Base-by-base conservation (phyloP, 2,888 invertebrate species). In the Pristionchus japonicus region DNA sequence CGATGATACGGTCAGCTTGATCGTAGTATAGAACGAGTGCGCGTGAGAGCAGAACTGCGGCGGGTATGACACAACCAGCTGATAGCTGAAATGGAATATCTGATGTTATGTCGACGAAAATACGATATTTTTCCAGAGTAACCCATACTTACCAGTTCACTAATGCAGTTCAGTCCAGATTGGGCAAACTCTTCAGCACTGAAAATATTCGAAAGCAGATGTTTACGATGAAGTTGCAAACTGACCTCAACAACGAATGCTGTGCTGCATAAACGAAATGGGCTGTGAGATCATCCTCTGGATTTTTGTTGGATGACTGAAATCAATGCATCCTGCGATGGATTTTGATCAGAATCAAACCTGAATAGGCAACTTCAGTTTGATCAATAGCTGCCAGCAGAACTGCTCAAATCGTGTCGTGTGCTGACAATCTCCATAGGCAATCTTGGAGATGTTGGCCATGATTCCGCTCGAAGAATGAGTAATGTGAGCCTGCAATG, bases 351-450 rank as follows among this genome's bases (percentile, higher is more conserved):
- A 74, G 37, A 40, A 74, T 61, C n/a, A n/a, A 47, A 91, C 92
- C 85, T 89, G 86, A 20, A 88, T 89, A 1, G 90, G 83, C 37
- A 94, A 89, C 88, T 94, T 94, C 77, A 94, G 67, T 47, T 92
- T 91, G 20, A 94, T 88, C 31, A 94, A 89, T 4, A 94, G 88
- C 84, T 94, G 92, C 93, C 93, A 94, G 86, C 94, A 94, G 86
- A 94, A 94, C 61, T 92, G 91, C 61, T 91, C 92, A 87, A 94
- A 94, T 43, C 91, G n/a, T 90, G 31, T 93, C 91, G 80, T 94
- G n/a, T n/a, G 93, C 40, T 91, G 86, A 92, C 90, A 17, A 92
- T 90, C n/a, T 88, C 93, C 93, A 3, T 84, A 47, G 13, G 92
- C 93, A 82, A 94, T 52, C 84, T 94, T 94, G 13, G 93, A 88